Evolutionary conservation across 2,113 vertebrate genomes (phyloP).

Genomic region (Phylloscopus trochilus): DNA sequence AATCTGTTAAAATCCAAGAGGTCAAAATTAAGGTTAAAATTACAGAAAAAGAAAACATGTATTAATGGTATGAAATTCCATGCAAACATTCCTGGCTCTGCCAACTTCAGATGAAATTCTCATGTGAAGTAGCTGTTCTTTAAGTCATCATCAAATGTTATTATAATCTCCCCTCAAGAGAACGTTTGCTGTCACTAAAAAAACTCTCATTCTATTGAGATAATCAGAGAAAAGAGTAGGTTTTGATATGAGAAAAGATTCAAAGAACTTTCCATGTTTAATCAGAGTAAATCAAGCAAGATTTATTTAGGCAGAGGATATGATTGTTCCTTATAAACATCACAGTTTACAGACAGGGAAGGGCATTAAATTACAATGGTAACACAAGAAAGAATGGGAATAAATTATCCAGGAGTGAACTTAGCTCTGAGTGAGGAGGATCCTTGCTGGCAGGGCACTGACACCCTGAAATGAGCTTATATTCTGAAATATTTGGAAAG

Average conservation of each 20-base stretch:
- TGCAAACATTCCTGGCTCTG: neutral
- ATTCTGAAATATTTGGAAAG: neutral
- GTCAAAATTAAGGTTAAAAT: neutral
- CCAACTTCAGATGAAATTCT: neutral
- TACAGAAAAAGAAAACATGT: neutral
- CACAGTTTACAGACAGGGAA: neutral
- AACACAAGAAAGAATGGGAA: neutral
- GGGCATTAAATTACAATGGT: neutral
- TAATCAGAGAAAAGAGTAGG: neutral
- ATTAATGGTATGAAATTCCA: neutral
- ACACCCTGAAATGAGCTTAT: neutral
- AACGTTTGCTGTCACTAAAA: neutral
- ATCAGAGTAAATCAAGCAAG: neutral
- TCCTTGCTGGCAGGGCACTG: neutral
- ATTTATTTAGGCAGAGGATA: neutral
- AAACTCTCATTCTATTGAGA: neutral
- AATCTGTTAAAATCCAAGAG: neutral
- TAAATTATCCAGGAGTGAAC: neutral
- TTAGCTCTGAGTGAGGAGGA: neutral
- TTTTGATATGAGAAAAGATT: neutral
- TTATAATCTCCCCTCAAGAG: neutral
- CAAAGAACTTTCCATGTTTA: neutral
- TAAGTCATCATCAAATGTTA: neutral
- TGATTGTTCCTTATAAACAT: neutral
- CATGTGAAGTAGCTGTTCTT: neutral